Base-by-base conservation (phyloP, 1,140 invertebrate genomes). In the Trigoniulus corallinus region DNA sequence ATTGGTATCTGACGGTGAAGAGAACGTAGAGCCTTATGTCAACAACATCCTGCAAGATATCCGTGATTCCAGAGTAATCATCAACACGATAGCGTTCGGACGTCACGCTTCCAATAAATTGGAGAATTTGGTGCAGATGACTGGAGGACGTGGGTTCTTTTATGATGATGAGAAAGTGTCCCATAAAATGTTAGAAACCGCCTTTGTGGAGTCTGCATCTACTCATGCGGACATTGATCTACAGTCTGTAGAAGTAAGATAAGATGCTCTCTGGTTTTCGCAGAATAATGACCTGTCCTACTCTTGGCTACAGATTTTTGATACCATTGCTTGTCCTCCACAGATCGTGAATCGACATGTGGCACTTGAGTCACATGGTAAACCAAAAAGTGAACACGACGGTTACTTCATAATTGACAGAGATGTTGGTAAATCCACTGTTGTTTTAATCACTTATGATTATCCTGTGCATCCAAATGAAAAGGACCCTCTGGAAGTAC, bases 1-100 rank as follows among this genome's bases (percentile, higher is more conserved):
- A 40, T 48, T 61, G 1, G 51, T 61, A n/a, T 59, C 56, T 4
- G 59, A 61, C 41, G 59, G 59, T 10, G 56, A 59, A 54, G 58
- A 61, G 52, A 59, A 60, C 40, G 58, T 55, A 15, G 24, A 23
- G 3, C 58, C 58, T 12, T 55, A 43, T 15, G 55, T 61, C 18
- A n/a, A 52, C 13, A 53, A 58, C 12, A 46, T 58, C 12, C 12
- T 57, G 3, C 51, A 51, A 0, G 41, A 51, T 2, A 27, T 59
- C 3, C 18, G 54, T 12, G 27, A 47, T 4, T 22, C 56, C 2
- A 52, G 51, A 39, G 54, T 57, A 10, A 46, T 53, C 1, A 53
- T 61, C 26, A 57, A 57, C 40, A 55, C 56, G 2, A 54, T 61
- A 15, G 59, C 59, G 3, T 61, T 60, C 45, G 58, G 58, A 24